These are phyloP conservation scores for Augochlorella aurata DNA, from an alignment of 2,888 invertebrate genomes.

Conservation along the genomic window DNA sequence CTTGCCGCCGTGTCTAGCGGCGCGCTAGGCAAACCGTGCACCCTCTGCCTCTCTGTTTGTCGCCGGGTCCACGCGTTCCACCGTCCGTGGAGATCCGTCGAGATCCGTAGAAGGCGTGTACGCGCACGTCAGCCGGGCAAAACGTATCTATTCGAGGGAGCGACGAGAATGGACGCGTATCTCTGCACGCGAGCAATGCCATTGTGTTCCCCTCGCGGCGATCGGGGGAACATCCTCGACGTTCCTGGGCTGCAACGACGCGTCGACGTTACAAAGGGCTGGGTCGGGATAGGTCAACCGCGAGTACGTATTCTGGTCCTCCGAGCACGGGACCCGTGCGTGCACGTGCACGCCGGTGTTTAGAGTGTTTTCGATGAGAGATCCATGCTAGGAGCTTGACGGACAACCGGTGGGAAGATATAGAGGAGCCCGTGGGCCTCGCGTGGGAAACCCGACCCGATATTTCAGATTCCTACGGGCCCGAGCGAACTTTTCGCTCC, in stretches of 20 bases:
- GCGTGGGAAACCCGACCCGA: slow-evolving; percentile 17
- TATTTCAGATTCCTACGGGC: not conserved
- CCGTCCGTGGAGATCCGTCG: slow-evolving; percentile 28
- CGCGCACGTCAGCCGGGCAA: slow-evolving; percentile 34
- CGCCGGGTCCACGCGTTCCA: slow-evolving; percentile 30
- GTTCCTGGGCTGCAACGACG: slow-evolving; percentile 45
- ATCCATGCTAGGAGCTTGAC: slow-evolving; percentile 5
- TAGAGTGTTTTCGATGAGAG: slow-evolving; percentile 6
- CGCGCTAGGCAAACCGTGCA: slow-evolving; percentile 20
- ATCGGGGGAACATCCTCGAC: slow-evolving; percentile 51
- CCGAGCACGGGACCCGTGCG: slow-evolving; percentile 21
- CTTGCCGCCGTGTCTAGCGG: not conserved
- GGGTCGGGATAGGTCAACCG: slow-evolving; percentile 63
- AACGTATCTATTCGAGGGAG: slow-evolving; percentile 57
- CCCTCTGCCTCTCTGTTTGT: slow-evolving; percentile 46
- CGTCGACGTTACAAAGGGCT: slow-evolving; percentile 62
- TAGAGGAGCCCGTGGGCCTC: no score
- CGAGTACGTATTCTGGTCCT: slow-evolving; percentile 59
- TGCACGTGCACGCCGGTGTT: slow-evolving; percentile 23
- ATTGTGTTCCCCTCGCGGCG: slow-evolving; percentile 51
- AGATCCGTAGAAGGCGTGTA: slow-evolving; percentile 55
- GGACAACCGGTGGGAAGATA: slow-evolving; percentile 11
- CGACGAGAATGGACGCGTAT: slow-evolving; percentile 27
- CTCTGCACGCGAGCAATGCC: slow-evolving; percentile 51
- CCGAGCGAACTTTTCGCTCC: not conserved